Evolutionary conservation across 2,888 invertebrate genomes (phyloP).

Genomic region (Hymenopus coronatus): DNA sequence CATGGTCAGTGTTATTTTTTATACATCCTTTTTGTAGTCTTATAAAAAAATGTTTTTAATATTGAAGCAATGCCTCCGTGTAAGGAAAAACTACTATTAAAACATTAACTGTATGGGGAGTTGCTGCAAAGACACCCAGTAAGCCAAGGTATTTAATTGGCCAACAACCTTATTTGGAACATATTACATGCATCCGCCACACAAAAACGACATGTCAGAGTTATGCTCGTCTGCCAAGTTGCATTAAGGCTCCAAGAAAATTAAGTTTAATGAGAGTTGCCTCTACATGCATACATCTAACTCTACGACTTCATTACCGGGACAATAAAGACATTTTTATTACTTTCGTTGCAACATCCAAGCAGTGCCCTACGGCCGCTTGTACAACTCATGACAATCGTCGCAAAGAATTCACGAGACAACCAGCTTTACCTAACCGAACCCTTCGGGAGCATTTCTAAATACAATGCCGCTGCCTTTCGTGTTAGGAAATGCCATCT

Average conservation of each 20-base stretch:
- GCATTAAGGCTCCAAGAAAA: neutral
- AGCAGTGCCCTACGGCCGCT: neutral
- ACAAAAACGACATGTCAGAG: no score
- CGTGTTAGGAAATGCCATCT: neutral
- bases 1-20: no score
- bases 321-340: neutral
- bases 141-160: neutral
- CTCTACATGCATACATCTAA: neutral
- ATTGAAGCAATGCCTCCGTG: no score
- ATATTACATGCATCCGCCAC: neutral
- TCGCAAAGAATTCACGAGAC: no score
- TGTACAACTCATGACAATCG: neutral
- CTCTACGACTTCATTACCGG: neutral
- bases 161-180: neutral
- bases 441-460: neutral
- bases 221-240: neutral
- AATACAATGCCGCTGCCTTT: neutral
- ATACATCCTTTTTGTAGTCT: no score
- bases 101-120: no score
- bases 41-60: no score
- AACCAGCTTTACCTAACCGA: neutral
- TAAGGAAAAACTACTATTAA: no score
- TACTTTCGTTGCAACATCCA: neutral
- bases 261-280: neutral
- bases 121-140: no score